Percentiles rank a stretch among this genome's conserved stretches.
phyloP scores from a whole-genome alignment of 2,113 vertebrate genomes.

The Machaerirhynchus nigripectus region DNA sequence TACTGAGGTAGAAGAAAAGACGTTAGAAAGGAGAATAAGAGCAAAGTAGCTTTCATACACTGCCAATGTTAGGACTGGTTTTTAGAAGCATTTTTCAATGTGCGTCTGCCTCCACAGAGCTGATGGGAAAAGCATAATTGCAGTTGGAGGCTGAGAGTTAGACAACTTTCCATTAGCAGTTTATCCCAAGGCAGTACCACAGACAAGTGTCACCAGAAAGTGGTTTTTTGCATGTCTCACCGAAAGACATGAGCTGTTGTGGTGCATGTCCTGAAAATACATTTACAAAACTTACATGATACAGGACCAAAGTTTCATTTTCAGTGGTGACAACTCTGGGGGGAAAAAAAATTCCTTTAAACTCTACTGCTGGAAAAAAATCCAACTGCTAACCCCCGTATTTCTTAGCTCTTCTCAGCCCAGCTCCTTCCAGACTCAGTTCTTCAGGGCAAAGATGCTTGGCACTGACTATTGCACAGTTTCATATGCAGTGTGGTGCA shows the following conservation, averaged over 20 bases:
- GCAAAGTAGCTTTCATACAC: background rate
- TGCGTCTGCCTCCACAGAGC: background rate
- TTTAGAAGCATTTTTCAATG: background rate
- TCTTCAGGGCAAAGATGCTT: conserved; percentile 37
- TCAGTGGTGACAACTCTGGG: background rate
- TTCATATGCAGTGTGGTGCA: background rate
- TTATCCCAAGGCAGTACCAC: conserved; percentile 5
- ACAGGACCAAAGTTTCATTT: background rate
- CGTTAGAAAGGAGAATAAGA: background rate
- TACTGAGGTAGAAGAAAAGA: background rate
- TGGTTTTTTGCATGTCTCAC: background rate
- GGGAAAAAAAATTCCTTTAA: background rate
- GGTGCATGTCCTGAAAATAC: background rate
- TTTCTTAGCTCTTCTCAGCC: background rate
- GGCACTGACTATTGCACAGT: background rate
- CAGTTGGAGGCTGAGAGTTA: background rate
- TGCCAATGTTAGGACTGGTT: background rate
- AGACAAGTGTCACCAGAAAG: background rate
- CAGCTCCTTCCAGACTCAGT: background rate
- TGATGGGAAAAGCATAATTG: background rate
- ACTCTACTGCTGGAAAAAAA: background rate
- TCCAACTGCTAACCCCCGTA: background rate
- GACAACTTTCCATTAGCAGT: background rate
- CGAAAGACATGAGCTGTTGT: background rate
- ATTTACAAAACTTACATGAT: background rate